Base-by-base conservation (phyloP, 2,797 vertebrate genomes). In the Hemitrygon akajei region DNA sequence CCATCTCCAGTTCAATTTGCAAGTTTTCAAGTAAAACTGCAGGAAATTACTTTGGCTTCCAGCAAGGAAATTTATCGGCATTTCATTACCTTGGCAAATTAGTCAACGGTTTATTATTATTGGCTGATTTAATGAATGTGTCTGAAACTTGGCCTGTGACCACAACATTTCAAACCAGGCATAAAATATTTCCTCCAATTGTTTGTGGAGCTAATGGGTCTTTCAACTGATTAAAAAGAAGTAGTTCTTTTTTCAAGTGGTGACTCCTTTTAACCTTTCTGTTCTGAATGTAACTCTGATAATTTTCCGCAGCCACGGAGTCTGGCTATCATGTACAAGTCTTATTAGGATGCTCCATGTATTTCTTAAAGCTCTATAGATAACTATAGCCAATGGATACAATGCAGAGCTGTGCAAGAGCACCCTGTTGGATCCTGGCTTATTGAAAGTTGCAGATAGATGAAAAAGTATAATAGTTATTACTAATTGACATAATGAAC, bases 11-110 rank as follows among this genome's bases (percentile, higher is more conserved):
- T 89, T 89, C 86, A 89, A 34, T 89, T 69, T 89, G 27, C n/a
- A 10, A 69, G 86, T 89, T 89, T 89, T 89, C 16, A 69, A 89
- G 60, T 66, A 66, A 69, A 69, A 89, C 60, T 89, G 30, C n/a
- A 89, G 60, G 60, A 69, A 66, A 89, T 89, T 89, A 69, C 60
- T 89, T 89, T 89, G 86, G n/a, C 60, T 34, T 66, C 86, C 60
- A 89, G n/a, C 86, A 66, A 60, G 60, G 60, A 89, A 63, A 69
- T 37, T 69, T 89, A 69, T 89, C 18, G 7, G 60, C 30, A 89
- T 69, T 89, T 89, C 86, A 89, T 89, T 89, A 89, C 86, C n/a
- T 66, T 89, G 60, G 86, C 34, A 66, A 89, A 89, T 89, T 89
- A 89, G 86, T 89, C 60, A 89, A 34, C 12, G 34, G n/a, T 89